Percentiles rank a stretch among this genome's conserved stretches.
Evolutionary conservation across 2,113 vertebrate genomes (phyloP).

Genomic region (Clarias gariepinus): DNA sequence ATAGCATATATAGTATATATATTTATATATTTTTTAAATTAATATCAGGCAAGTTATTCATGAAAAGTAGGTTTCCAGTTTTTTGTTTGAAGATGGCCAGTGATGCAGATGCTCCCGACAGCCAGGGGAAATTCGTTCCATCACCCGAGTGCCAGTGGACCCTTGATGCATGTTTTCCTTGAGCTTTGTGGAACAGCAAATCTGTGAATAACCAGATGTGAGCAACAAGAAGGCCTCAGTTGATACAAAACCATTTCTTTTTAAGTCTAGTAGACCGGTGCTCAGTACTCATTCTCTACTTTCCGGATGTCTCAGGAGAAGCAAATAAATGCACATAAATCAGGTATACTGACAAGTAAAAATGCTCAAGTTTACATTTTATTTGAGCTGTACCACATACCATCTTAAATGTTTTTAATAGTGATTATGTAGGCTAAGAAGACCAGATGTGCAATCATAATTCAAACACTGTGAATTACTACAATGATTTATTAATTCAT

Average conservation of each 20-base stretch:
- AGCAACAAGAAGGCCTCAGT: not conserved
- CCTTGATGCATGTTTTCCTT: not conserved
- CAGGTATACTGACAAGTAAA: not conserved
- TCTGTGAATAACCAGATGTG: conserved; percentile 1
- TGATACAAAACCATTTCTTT: not conserved
- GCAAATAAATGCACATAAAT: not conserved
- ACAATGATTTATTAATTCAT: conserved; percentile 18
- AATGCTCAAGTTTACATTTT: not conserved
- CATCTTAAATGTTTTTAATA: not conserved
- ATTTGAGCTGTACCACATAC: not conserved
- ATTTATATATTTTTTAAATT: not conserved
- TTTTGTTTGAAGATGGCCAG: not conserved
- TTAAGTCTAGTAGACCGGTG: not conserved
- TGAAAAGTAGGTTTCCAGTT: not conserved
- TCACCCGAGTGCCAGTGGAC: not conserved
- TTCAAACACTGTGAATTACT: not conserved
- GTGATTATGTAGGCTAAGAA: not conserved
- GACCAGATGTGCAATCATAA: conserved; percentile 12
- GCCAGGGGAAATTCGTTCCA: not conserved
- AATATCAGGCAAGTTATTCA: not conserved
- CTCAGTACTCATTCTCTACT: not conserved
- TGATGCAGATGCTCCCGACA: not conserved
- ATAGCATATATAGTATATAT: not conserved
- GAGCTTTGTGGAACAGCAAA: not conserved
- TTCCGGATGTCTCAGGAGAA: not conserved